Evolutionary conservation across 2,888 invertebrate species (phyloP).

Genomic region (Euclidia mi): DNA sequence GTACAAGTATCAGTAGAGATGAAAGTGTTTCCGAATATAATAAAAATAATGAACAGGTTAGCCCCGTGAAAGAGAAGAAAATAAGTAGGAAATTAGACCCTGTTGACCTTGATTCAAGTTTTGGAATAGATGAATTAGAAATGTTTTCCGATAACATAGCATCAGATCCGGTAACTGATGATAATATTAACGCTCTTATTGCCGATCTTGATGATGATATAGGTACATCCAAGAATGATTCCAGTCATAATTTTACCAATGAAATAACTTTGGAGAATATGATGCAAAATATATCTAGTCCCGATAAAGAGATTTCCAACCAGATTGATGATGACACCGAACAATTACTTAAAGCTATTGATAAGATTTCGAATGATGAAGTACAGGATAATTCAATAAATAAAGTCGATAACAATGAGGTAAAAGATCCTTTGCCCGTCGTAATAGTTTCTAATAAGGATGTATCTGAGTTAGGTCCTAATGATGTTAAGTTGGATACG

Average conservation of each 20-base stretch:
- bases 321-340: constrained; percentile 57
- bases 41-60: background rate
- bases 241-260: constrained; percentile 64
- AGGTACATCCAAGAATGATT: constrained; percentile 62
- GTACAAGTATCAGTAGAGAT: constrained; percentile 8
- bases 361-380: constrained; percentile 20
- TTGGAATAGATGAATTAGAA: constrained; percentile 75
- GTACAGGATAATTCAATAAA: constrained; percentile 2
- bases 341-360: constrained; percentile 48
- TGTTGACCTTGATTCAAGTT: constrained; percentile 52
- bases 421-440: background rate
- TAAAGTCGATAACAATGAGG: constrained; percentile 4
- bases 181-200: constrained; percentile 79
- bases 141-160: constrained; percentile 77
- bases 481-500: background rate
- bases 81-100: constrained; percentile 21
- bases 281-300: constrained; percentile 65
- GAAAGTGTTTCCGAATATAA: background rate
- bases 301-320: constrained; percentile 51
- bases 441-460: too few relatives aligned
- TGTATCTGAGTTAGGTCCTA: background rate
- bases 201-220: constrained; percentile 78
- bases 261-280: constrained; percentile 72
- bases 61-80: constrained; percentile 27
- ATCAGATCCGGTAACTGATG: constrained; percentile 74